Evolutionary conservation across 2,888 invertebrate genomes (phyloP), one percentile per base, ranked within the genome.

Genomic region (Panzeria rudis): DNA sequence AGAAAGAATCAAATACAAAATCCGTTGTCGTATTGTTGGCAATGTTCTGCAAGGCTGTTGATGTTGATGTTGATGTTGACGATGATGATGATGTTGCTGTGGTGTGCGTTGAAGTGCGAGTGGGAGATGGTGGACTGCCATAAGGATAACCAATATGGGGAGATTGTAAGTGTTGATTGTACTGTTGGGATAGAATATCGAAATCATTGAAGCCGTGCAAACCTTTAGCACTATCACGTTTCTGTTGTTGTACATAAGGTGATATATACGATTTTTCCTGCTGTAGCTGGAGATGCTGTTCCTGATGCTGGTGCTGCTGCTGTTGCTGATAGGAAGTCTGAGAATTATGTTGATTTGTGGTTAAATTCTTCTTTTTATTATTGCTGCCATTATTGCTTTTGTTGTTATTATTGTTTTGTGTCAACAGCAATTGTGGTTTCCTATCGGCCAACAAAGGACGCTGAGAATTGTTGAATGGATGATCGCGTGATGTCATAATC

Each of bases 201-300:
- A 92, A 92, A 86, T 92, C 92, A 84, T 92, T 92, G 87, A 92
- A 92, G 66, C 92, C 92, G 54, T 92, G 92, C 87, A 92, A 78
- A 76, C 92, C 92, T 84, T 90, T 90, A 76, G 88, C 90, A 77
- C 90, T 91, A 71, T 91, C 91, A 52, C 90, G 90, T 81, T 91
- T 90, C 87, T 91, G 91, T 41, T 89, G 90, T 73, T 91, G 91
- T 72, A 89, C 90, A 80, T 90, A 90, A 5, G 90, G 89, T 38
- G 91, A 90, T 17, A 90, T 87, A 79, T 89, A 90, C 41, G 87
- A 79, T 76, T 86, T 87, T 50, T 86, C 76, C 44, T 88, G 87
- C 4, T 83, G 86, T 15, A 84, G 85, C 41, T 78, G 77, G 4
- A 23, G 86, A 50, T 85, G 68, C 0, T 54, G 52, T 11, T 61